A percentile compares a stretch with the other conserved stretches of the same genome.
Evolutionary conservation across 2,888 invertebrate species (phyloP).

Genomic region (Calameuta pallipes): DNA sequence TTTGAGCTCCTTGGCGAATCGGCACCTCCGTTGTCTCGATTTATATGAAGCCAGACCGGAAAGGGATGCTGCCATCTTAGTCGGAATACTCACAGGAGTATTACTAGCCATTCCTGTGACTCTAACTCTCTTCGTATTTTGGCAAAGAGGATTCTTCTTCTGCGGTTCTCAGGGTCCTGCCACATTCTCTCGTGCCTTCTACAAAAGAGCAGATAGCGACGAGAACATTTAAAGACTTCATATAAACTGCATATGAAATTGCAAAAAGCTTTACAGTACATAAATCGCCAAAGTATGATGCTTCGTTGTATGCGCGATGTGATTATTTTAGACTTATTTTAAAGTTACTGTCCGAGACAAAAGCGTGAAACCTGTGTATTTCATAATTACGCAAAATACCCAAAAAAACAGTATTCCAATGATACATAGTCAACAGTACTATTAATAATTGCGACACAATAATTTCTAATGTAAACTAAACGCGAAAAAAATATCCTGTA

Average conservation of each 20-base stretch:
- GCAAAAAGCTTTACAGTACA: background rate
- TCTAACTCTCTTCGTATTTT: constrained; percentile 71
- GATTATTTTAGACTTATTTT: background rate
- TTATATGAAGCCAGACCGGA: constrained; percentile 74
- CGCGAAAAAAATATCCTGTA: background rate
- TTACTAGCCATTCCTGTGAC: constrained; percentile 77
- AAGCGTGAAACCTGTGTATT: background rate
- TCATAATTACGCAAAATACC: background rate
- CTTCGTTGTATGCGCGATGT: background rate
- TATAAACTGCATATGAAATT: background rate
- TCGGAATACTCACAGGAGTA: constrained; percentile 77
- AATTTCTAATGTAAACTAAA: too few relatives aligned
- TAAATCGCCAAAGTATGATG: background rate
- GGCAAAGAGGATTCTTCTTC: constrained; percentile 76
- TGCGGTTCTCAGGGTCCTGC: constrained; percentile 71
- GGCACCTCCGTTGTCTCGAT: constrained; percentile 77
- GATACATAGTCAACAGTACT: too few relatives aligned
- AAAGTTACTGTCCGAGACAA: background rate
- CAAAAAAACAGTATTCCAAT: too few relatives aligned
- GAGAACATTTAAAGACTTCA: constrained; percentile 55
- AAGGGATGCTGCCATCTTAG: constrained; percentile 75
- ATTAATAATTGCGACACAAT: too few relatives aligned
- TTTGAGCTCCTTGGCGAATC: constrained; percentile 71
- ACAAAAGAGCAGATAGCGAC: constrained; percentile 74
- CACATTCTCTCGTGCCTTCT: constrained; percentile 77